A percentile compares a stretch with the other conserved stretches of the same genome.
These are phyloP conservation scores for Osmoderma eremita DNA, from an alignment of 2,888 invertebrate genomes.

Conservation along the genomic window DNA sequence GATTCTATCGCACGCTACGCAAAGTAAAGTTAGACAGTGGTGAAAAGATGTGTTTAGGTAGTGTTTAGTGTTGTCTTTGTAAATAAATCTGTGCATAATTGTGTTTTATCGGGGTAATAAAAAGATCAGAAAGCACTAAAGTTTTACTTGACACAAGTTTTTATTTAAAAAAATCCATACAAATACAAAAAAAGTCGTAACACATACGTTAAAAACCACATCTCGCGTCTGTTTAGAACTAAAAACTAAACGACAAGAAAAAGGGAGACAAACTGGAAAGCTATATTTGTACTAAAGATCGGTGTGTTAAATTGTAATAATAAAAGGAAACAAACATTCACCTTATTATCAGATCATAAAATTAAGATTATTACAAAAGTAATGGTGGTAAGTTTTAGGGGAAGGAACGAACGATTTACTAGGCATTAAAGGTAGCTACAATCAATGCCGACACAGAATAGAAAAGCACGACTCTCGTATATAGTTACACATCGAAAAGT, in stretches of 20 bases:
- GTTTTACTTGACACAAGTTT: conserved; percentile 12
- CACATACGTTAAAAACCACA: conserved; percentile 30
- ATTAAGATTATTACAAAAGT: conserved; percentile 2
- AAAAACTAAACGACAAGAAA: conserved; percentile 1
- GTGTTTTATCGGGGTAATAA: neutral
- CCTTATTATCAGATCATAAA: neutral
- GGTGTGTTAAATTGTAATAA: conserved; percentile 19
- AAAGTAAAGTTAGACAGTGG: conserved; percentile 69
- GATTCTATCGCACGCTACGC: conserved; percentile 80
- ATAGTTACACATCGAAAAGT: conserved; percentile 15
- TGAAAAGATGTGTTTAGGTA: conserved; percentile 48
- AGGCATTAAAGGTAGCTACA: neutral
- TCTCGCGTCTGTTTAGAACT: conserved; percentile 22
- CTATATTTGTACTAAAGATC: conserved; percentile 35
- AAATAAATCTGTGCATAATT: neutral
- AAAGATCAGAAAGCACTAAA: neutral
- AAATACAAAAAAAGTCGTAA: conserved; percentile 29
- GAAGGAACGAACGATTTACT: neutral
- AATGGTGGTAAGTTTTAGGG: neutral
- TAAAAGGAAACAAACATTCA: conserved; percentile 13
- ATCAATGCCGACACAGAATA: conserved; percentile 3
- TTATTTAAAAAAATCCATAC: conserved; percentile 29
- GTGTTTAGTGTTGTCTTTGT: conserved; percentile 26
- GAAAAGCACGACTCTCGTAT: conserved; percentile 28
- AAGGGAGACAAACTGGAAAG: conserved; percentile 14